phyloP scores from a whole-genome alignment of 1,140 invertebrate genomes.

The Caerostris darwini region DNA sequence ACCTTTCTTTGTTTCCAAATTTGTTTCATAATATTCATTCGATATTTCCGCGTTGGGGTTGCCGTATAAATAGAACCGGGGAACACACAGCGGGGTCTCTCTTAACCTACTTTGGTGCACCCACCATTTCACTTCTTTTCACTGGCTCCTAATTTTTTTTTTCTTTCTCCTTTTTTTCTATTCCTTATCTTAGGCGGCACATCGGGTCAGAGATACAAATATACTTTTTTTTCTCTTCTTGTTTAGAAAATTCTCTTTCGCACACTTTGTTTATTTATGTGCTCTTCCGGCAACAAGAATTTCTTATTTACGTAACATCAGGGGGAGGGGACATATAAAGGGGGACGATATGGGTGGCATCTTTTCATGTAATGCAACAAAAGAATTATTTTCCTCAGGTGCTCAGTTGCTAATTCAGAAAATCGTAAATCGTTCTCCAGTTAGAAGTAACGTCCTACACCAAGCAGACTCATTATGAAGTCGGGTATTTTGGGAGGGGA shows the following conservation, averaged over 20 bases:
- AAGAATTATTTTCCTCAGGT: conserved; percentile 1
- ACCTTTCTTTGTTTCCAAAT: conserved; percentile 57
- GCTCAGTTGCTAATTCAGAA: not conserved
- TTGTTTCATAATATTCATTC: conserved; percentile 42
- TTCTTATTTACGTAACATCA: not conserved
- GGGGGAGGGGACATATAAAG: not conserved
- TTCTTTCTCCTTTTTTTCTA: not conserved
- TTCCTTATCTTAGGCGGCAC: not conserved
- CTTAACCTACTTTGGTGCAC: conserved; percentile 23
- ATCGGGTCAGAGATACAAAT: conserved; percentile 20
- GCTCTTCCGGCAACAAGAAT: conserved; percentile 52
- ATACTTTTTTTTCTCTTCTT: not conserved
- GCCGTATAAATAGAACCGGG: conserved; percentile 16
- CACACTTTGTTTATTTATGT: conserved; percentile 52
- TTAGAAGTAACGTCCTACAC: not conserved
- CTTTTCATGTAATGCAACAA: conserved; percentile 6
- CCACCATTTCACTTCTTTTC: conserved; percentile 15
- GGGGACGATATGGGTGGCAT: not conserved
- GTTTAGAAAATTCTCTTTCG: not conserved
- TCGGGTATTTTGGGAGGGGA: too few relatives aligned
- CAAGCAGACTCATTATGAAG: too few relatives aligned
- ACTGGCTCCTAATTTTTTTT: not conserved
- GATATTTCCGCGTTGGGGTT: conserved; percentile 46
- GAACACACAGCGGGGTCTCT: conserved; percentile 7
- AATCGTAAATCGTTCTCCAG: conserved; percentile 8